Conservation (phyloP, 2,797 vertebrate species). For the Myotis vivesi region DNA sequence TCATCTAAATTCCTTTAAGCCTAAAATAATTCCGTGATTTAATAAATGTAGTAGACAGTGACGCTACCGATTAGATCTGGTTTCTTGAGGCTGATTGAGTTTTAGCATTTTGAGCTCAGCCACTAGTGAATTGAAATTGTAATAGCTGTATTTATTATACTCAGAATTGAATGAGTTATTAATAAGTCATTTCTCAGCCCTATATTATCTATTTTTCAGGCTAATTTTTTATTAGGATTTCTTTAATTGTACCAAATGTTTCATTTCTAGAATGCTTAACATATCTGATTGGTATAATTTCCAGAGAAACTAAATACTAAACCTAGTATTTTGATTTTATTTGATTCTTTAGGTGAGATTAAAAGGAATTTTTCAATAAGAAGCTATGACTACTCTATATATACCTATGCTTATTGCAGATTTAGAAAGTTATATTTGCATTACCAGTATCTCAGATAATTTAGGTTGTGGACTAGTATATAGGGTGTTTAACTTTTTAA, state of each 20-base stretch:
- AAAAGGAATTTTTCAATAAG: conserved; percentile 56
- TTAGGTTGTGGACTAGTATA: background rate
- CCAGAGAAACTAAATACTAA: conserved; percentile 67
- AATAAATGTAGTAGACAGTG: conserved; percentile 44
- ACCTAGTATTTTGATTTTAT: conserved; percentile 66
- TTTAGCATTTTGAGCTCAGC: conserved; percentile 67
- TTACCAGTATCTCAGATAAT: conserved; percentile 31
- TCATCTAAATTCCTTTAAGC: conserved; percentile 48
- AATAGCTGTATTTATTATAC: conserved; percentile 71
- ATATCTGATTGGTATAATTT: conserved; percentile 62
- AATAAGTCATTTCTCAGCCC: conserved; percentile 62
- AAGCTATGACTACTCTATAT: background rate
- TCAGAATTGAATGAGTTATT: conserved; percentile 70
- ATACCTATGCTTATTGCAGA: conserved; percentile 24
- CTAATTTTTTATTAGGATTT: conserved; percentile 71
- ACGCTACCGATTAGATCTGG: conserved; percentile 42
- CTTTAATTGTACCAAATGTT: conserved; percentile 73
- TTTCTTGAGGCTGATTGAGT: conserved; percentile 58
- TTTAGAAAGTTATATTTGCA: conserved; percentile 44
- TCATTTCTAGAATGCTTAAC: conserved; percentile 61
- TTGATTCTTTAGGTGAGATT: conserved; percentile 69
- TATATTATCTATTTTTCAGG: conserved; percentile 72
- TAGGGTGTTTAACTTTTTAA: conserved; percentile 27
- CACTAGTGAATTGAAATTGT: conserved; percentile 59
- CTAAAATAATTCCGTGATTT: conserved; percentile 53